Conservation (phyloP, 1,140 invertebrate species). For the Drosophila repleta region DNA sequence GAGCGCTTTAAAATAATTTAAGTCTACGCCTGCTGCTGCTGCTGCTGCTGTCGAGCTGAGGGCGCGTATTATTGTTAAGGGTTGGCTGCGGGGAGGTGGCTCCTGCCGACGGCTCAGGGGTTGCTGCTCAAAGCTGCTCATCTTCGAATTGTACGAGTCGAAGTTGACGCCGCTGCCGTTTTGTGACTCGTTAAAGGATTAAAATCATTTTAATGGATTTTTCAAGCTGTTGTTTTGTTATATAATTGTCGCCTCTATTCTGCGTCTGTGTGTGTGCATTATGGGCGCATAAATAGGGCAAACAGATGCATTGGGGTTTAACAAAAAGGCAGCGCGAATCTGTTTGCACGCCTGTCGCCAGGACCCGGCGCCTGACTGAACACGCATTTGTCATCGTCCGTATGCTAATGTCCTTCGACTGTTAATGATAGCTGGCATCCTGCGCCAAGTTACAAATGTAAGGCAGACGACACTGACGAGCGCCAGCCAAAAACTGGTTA, state of each 20-base stretch:
- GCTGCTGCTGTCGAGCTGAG: slow-evolving; percentile 1
- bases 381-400: slow-evolving; percentile 72
- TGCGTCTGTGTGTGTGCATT: slow-evolving; percentile 26
- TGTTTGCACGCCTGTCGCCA: slow-evolving; percentile 37
- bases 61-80: background rate
- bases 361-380: slow-evolving; percentile 36
- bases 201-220: slow-evolving; percentile 83
- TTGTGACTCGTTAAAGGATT: slow-evolving; percentile 81
- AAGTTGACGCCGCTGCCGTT: slow-evolving; percentile 48
- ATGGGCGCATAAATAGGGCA: slow-evolving; percentile 69
- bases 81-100: slow-evolving; percentile 7
- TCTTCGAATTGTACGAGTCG: slow-evolving; percentile 17
- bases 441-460: background rate
- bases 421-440: slow-evolving; percentile 49
- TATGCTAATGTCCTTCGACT: slow-evolving; percentile 68
- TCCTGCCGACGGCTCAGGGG: slow-evolving; percentile 7
- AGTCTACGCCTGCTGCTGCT: slow-evolving; percentile 53
- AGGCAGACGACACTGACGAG: background rate
- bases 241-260: slow-evolving; percentile 75
- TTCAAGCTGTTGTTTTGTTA: slow-evolving; percentile 82
- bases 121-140: slow-evolving; percentile 39
- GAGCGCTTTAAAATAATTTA: slow-evolving; percentile 77
- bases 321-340: slow-evolving; percentile 30
- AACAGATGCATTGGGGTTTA: slow-evolving; percentile 19
- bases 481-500: too few species aligned